Evolutionary conservation across 2,797 vertebrate species (phyloP).

Genomic region (Propithecus deckenii): DNA sequence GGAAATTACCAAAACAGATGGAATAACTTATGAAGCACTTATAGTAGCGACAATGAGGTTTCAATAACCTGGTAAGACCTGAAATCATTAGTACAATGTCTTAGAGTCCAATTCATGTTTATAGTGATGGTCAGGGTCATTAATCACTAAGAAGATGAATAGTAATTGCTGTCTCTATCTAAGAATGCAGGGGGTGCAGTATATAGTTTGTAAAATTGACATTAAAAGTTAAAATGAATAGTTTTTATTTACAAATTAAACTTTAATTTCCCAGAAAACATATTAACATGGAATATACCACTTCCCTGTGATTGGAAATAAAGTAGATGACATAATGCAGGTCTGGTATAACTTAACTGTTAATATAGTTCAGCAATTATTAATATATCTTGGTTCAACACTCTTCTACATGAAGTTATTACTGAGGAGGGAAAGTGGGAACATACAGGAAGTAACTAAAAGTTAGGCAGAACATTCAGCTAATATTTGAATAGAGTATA

Average conservation of each 20-base stretch:
- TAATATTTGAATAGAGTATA: neutral
- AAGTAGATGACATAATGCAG: neutral
- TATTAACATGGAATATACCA: neutral
- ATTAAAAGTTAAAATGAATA: neutral
- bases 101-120: neutral
- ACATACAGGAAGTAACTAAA: neutral
- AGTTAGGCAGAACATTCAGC: neutral
- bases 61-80: neutral
- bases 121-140: neutral
- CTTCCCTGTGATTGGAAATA: neutral
- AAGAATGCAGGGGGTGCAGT: neutral
- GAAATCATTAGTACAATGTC: neutral
- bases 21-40: neutral
- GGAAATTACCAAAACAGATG: neutral
- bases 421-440: neutral
- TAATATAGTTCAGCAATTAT: neutral
- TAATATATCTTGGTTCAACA: neutral
- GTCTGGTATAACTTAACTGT: neutral
- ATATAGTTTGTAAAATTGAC: neutral
- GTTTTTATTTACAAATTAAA: slow-evolving; percentile 31
- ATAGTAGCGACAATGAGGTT: neutral
- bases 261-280: neutral
- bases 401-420: neutral
- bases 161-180: neutral
- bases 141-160: neutral